Conservation (phyloP, 1,140 invertebrate species). For the Drosophila watanabei region DNA sequence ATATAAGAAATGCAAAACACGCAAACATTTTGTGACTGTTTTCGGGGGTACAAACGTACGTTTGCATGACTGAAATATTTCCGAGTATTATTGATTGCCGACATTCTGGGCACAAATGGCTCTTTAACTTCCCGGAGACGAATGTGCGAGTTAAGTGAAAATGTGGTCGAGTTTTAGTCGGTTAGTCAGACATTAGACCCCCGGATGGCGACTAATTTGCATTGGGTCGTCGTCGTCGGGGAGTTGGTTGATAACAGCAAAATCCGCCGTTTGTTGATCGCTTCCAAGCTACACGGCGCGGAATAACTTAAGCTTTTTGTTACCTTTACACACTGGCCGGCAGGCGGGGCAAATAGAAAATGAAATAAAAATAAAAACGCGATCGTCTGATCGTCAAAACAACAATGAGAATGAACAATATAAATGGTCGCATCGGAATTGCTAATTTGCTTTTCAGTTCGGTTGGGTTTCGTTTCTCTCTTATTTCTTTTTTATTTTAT, state of each 20-base stretch:
- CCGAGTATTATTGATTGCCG: slow-evolving; percentile 71
- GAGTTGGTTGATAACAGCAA: slow-evolving; percentile 64
- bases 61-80: slow-evolving; percentile 74
- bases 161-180: slow-evolving; percentile 25
- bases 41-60: slow-evolving; percentile 41
- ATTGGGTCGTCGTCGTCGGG: slow-evolving; percentile 49
- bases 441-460: slow-evolving; percentile 82
- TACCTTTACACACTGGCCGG: slow-evolving; percentile 24
- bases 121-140: slow-evolving; percentile 59
- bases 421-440: slow-evolving; percentile 82
- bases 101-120: slow-evolving; percentile 66
- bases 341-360: slow-evolving; percentile 45
- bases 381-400: slow-evolving; percentile 74
- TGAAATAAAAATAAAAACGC: slow-evolving; percentile 78
- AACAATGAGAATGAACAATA: slow-evolving; percentile 80
- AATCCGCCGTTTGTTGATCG: slow-evolving; percentile 53
- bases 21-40: slow-evolving; percentile 65
- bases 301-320: slow-evolving; percentile 46
- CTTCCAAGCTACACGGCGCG: slow-evolving; percentile 42
- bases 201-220: slow-evolving; percentile 59
- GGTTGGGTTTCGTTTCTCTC: slow-evolving; percentile 34
- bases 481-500: slow-evolving; percentile 11
- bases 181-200: slow-evolving; percentile 72
- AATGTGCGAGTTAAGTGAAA: slow-evolving; percentile 65
- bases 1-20: slow-evolving; percentile 73